A percentile compares a stretch with the other conserved stretches of the same genome.
phyloP scores from a whole-genome alignment of 1,140 invertebrate species.

The Batillaria attramentaria region DNA sequence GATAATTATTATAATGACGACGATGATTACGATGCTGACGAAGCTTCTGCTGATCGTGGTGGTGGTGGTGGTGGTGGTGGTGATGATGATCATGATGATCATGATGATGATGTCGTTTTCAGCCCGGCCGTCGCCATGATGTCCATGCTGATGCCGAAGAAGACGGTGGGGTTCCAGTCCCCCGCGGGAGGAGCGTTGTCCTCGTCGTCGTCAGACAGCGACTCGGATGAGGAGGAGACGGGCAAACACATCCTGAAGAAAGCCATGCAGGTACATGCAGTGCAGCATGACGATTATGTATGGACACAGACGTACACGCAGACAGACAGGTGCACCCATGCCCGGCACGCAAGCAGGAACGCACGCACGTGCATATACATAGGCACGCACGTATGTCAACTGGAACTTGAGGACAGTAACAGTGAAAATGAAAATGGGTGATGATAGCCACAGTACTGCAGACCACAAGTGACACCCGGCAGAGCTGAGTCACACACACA shows the following conservation, averaged over 20 bases:
- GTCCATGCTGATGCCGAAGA: slow-evolving; percentile 9
- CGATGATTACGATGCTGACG: background rate
- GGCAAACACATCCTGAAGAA: slow-evolving; percentile 12
- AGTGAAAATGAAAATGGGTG: too few species aligned
- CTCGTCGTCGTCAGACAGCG: background rate
- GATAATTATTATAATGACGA: background rate
- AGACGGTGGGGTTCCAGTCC: slow-evolving; percentile 20
- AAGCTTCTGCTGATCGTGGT: background rate
- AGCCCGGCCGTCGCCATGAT: slow-evolving; percentile 1
- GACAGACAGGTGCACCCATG: too few species aligned
- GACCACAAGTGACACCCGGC: too few species aligned
- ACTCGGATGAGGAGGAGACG: background rate
- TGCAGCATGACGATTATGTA: too few species aligned
- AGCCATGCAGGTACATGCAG: background rate
- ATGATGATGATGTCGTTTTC: slow-evolving; percentile 17
- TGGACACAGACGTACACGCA: too few species aligned
- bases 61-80: background rate
- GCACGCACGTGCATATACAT: too few species aligned
- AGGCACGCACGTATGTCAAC: too few species aligned
- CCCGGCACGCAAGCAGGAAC: too few species aligned
- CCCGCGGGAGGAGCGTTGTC: background rate
- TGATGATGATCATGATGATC: background rate
- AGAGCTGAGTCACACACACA: too few species aligned
- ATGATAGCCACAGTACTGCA: too few species aligned
- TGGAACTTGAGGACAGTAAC: too few species aligned